Evolutionary conservation across 2,888 invertebrate genomes (phyloP).

Genomic region (Idaea biselata): DNA sequence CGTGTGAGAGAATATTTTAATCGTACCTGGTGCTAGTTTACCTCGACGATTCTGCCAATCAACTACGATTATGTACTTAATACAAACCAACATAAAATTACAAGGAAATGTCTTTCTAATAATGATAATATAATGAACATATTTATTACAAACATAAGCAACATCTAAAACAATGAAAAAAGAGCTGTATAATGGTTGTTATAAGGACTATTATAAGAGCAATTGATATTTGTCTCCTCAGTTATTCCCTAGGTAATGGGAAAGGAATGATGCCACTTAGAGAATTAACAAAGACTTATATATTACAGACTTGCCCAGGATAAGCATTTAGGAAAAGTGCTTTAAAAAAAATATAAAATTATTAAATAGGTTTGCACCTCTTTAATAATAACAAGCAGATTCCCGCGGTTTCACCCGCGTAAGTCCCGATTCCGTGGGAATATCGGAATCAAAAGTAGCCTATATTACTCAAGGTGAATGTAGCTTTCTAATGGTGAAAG

Average conservation of each 20-base stretch:
- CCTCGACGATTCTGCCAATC: neutral
- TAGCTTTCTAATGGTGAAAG: too few relatives aligned
- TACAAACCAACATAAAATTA: neutral
- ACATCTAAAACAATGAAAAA: neutral
- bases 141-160: neutral
- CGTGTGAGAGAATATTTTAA: too few relatives aligned
- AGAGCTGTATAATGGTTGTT: neutral
- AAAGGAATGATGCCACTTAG: conserved; percentile 1
- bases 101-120: neutral
- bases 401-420: too few relatives aligned
- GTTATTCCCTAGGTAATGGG: neutral
- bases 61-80: neutral
- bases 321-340: too few relatives aligned
- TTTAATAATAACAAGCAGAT: too few relatives aligned
- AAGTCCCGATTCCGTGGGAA: too few relatives aligned
- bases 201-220: neutral
- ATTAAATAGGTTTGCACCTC: too few relatives aligned
- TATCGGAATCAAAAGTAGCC: too few relatives aligned
- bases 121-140: neutral
- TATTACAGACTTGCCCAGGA: too few relatives aligned
- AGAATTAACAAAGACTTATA: neutral
- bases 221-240: neutral
- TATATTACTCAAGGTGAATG: too few relatives aligned
- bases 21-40: too few relatives aligned
- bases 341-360: too few relatives aligned